Base-by-base conservation (phyloP, 2,888 invertebrate genomes). In the Calameuta idolon region DNA sequence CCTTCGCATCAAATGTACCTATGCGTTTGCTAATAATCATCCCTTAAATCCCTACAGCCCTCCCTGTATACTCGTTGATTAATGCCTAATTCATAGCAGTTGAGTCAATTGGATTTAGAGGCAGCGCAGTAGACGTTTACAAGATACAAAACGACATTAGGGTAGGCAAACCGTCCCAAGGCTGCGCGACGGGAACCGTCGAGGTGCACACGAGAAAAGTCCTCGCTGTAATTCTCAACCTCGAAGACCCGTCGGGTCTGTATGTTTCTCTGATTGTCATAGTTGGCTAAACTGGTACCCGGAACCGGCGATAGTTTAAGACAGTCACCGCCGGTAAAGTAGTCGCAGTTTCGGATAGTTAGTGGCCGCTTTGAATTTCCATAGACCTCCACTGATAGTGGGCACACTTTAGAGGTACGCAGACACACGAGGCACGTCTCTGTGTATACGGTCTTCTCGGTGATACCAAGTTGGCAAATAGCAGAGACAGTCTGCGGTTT, bases 291-390 rank as follows among this genome's bases (percentile, higher is more conserved):
- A 55, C 55, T 23, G 55, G 2, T 23, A 9, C 2, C 9, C 23
- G 55, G 55, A 55, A 23, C 9, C 55, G 55, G 74, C 80, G 85
- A 81, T 82, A 88, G 85, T 87, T 87, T 83, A 83, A 84, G 86
- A 88, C 85, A 87, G 87, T 88, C 78, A 69, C 79, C 78, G 76
- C 76, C 79, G 77, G 78, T 83, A 85, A 86, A 81, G 76, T 75
- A 83, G 82, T 78, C 78, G 79, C 77, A 86, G 86, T 86, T 86
- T 76, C 77, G 82, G 81, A 87, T 86, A 88, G 88, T 87, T 88
- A 81, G 83, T 82, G 85, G 88, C 87, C 85, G 80, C 86, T 83
- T 85, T 85, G 85, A 86, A 88, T 89, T 88, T 87, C 84, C 83
- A 76, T 81, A 77, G 79, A 79, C 34, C 35, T 40, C 55, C 33